phyloP scores from a whole-genome alignment of 2,113 vertebrate genomes.

The Rhadina sibilatrix region DNA sequence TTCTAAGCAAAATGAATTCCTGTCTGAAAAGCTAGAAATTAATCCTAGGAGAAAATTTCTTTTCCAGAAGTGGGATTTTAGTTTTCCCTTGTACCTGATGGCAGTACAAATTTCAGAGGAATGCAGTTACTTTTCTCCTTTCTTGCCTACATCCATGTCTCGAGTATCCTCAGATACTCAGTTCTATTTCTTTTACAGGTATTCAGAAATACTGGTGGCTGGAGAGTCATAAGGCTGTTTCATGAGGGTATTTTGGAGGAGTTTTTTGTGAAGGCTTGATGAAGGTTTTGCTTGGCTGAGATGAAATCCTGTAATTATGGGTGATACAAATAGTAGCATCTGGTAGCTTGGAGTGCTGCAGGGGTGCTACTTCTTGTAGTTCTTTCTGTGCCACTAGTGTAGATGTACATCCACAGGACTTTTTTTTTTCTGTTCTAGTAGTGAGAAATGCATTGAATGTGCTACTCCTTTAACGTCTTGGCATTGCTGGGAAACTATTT shows the following conservation, averaged over 20 bases:
- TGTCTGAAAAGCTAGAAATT: background rate
- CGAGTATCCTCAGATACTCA: background rate
- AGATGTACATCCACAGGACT: background rate
- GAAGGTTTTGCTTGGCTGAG: background rate
- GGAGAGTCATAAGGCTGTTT: background rate
- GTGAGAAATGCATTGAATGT: background rate
- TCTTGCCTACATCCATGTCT: background rate
- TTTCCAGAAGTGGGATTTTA: background rate
- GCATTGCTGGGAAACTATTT: background rate
- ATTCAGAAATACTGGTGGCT: background rate
- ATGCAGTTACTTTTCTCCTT: background rate
- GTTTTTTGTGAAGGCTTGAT: background rate
- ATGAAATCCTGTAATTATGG: background rate
- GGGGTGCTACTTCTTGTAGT: background rate
- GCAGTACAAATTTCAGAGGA: background rate
- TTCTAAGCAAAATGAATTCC: background rate
- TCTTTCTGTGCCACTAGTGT: background rate
- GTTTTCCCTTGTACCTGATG: background rate
- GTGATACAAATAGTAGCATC: background rate
- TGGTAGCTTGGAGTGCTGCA: background rate
- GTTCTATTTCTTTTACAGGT: background rate
- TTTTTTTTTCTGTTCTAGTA: background rate
- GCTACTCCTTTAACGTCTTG: background rate
- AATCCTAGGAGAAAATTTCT: background rate
- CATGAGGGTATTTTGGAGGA: background rate